Evolutionary conservation across 2,888 invertebrate species (phyloP).

Genomic region (Lampropteryx suffumata): DNA sequence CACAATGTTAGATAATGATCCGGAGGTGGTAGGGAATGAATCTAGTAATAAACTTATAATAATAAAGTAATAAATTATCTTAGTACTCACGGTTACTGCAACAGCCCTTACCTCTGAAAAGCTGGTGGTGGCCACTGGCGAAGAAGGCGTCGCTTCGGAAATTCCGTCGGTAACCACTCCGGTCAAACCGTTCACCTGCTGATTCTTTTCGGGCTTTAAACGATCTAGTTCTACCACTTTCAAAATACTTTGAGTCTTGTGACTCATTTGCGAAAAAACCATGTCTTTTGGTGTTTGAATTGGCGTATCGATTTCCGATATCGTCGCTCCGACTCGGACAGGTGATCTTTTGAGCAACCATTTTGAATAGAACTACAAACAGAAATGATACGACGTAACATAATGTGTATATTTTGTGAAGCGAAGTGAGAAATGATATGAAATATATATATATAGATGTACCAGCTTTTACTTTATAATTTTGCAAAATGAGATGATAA

Average conservation of each 20-base stretch:
- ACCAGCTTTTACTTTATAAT: background rate
- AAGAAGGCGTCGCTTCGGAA: conserved; percentile 49
- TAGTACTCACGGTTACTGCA: conserved; percentile 65
- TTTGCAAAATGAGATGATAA: background rate
- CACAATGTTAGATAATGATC: conserved; percentile 48
- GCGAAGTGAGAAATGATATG: conserved; percentile 47
- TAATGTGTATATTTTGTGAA: conserved; percentile 77
- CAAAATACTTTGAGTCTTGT: conserved; percentile 75
- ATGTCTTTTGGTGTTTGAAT: conserved; percentile 77
- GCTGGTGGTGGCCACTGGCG: conserved; percentile 60
- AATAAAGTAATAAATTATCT: conserved; percentile 44
- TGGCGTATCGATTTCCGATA: conserved; percentile 72
- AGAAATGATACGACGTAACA: conserved; percentile 82
- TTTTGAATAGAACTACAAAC: conserved; percentile 83
- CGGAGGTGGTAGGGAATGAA: conserved; percentile 32
- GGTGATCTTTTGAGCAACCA: conserved; percentile 81
- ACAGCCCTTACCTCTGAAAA: conserved; percentile 71
- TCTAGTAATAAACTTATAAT: conserved; percentile 57
- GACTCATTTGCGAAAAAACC: conserved; percentile 82
- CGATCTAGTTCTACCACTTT: conserved; percentile 80
- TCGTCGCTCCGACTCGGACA: conserved; percentile 79
- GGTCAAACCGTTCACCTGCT: conserved; percentile 63
- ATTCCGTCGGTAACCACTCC: conserved; percentile 68
- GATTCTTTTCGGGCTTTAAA: conserved; percentile 75
- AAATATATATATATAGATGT: conserved; percentile 21